Evolutionary conservation across 2,113 vertebrate genomes (phyloP), one percentile per base, ranked within the genome.

Genomic region (Pipra filicauda): DNA sequence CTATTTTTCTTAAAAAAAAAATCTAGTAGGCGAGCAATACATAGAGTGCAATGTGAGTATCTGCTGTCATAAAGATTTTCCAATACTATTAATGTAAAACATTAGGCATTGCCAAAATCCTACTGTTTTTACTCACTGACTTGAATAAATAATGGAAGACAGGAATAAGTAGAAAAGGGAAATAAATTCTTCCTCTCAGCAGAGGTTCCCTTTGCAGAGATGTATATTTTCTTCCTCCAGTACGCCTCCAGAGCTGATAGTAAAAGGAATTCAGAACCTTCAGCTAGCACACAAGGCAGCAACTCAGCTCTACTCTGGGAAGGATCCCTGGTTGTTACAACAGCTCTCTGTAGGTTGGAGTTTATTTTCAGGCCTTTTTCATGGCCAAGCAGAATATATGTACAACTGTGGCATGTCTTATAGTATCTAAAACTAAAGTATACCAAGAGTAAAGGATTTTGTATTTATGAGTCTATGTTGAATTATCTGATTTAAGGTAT

Each of bases 71-170:
- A 76, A 95, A 93, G 71, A 88, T 90, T 92, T 91, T 93, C 73
- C 69, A 17, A 65, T 81, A 49, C 33, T 65, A 33, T 78, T 84
- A 83, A 78, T 87, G 66, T 86, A 77, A 92, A 92, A 54, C 88
- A 54, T 89, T 76, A 94, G 46, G n/a, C 49, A 89, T 61, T 84
- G 92, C 92, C 85, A 75, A 96, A 93, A 78, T 86, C 61, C 85
- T 86, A 86, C 66, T 27, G 55, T 82, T 93, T 92, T 83, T 24
- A 37, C 62, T 79, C 1, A 0, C 77, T 39, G 27, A 24, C 44
- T 94, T 88, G 58, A 91, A 91, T 93, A 95, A 95, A 94, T 93
- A 93, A 94, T 89, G 61, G 58, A 93, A 91, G 80, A 84, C 39
- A 58, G 39, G 81, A 91, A 54, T 88, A 73, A 82, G 64, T 44